These are phyloP conservation scores for Sericinus montela DNA, from an alignment of 2,888 invertebrate genomes.

Conservation along the genomic window DNA sequence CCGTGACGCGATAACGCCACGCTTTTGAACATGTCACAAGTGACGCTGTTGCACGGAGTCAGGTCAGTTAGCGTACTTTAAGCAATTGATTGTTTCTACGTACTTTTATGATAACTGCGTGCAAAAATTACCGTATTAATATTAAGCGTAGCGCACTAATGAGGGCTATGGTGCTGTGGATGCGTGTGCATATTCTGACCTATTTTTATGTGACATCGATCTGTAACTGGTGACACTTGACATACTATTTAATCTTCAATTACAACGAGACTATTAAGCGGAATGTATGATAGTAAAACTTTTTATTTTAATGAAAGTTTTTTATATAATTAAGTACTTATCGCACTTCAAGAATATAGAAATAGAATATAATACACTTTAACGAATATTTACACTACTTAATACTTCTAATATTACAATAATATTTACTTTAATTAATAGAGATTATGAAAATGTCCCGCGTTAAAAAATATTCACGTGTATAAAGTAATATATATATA, in stretches of 20 bases:
- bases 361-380: no score
- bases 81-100: slow-evolving; percentile 15
- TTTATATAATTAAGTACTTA: no score
- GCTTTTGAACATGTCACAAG: slow-evolving; percentile 40
- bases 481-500: no score
- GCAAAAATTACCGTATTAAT: neutral
- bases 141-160: slow-evolving; percentile 16
- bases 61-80: slow-evolving; percentile 16
- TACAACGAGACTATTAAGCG: neutral
- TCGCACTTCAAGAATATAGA: no score
- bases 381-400: no score
- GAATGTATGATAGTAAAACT: no score
- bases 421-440: no score
- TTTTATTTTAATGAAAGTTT: no score
- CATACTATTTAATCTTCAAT: slow-evolving; percentile 13
- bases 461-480: no score
- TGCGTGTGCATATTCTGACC: slow-evolving; percentile 31
- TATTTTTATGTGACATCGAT: slow-evolving; percentile 33
- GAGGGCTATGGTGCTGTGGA: slow-evolving; percentile 26
- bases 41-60: slow-evolving; percentile 49
- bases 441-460: no score
- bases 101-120: slow-evolving; percentile 3
- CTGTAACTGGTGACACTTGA: slow-evolving; percentile 23
- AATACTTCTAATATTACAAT: no score
- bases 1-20: slow-evolving; percentile 24